phyloP scores from a whole-genome alignment of 1,140 invertebrate species.

The Gryllus bimaculatus region DNA sequence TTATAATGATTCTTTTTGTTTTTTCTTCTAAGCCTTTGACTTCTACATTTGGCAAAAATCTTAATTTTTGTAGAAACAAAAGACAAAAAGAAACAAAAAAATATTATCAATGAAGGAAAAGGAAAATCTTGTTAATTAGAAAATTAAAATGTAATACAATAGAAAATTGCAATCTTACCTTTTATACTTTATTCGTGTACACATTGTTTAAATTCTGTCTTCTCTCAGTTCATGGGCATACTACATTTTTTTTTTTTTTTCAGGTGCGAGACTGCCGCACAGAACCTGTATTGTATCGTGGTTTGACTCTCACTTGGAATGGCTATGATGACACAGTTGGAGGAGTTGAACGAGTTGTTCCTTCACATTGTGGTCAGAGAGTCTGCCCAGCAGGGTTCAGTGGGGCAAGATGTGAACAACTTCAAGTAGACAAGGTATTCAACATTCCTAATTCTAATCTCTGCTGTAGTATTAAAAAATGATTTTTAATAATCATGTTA shows the following conservation, averaged over 20 bases:
- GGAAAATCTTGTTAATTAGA: no score
- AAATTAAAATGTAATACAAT: no score
- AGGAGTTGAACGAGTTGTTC: constrained; percentile 83
- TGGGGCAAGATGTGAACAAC: constrained; percentile 71
- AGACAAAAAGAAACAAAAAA: no score
- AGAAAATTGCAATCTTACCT: no score
- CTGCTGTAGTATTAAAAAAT: neutral
- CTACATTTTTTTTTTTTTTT: neutral
- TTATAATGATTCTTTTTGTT: no score
- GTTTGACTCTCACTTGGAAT: constrained; percentile 80
- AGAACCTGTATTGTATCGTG: constrained; percentile 79
- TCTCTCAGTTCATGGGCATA: neutral
- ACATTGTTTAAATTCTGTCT: no score
- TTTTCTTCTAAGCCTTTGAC: neutral
- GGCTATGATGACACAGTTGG: constrained; percentile 82
- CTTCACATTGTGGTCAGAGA: constrained; percentile 82
- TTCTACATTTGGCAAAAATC: no score
- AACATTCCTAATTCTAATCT: neutral
- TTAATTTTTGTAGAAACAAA: no score
- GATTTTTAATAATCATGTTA: neutral
- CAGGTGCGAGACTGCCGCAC: constrained; percentile 70
- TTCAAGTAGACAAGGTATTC: constrained; percentile 67
- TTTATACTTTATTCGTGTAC: no score
- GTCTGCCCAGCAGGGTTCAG: constrained; percentile 76
- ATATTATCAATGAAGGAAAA: no score